phyloP scores from a whole-genome alignment of 2,113 vertebrate genomes.

The Dinomys branickii region DNA sequence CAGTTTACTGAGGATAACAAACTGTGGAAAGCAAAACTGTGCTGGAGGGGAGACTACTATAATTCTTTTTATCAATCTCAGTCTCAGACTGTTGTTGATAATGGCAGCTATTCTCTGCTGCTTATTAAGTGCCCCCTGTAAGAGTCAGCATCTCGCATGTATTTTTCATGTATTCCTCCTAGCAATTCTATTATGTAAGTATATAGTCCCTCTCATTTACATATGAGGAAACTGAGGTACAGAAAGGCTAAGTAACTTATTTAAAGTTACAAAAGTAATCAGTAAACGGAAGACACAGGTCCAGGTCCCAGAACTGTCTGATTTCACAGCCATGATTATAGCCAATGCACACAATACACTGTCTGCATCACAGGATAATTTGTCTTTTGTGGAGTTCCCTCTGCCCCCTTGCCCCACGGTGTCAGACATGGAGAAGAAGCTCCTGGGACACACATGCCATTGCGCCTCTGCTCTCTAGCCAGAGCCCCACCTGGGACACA shows the following conservation, averaged over 20 bases:
- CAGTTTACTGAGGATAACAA: background rate
- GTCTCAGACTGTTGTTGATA: background rate
- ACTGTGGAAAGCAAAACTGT: background rate
- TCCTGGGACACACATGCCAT: background rate
- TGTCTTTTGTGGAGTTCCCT: background rate
- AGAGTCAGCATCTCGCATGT: background rate
- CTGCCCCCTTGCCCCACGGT: background rate
- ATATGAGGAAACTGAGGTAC: background rate
- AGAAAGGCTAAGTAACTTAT: background rate
- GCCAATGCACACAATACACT: background rate
- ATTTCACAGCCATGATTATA: background rate
- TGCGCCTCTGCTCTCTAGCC: background rate
- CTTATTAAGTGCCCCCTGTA: background rate
- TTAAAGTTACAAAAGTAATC: background rate
- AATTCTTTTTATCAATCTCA: background rate
- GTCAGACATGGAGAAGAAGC: background rate
- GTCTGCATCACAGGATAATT: background rate
- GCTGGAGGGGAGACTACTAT: background rate
- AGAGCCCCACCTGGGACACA: background rate
- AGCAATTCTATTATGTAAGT: background rate
- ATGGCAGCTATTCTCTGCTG: background rate
- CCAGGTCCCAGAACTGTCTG: background rate
- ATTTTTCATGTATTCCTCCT: background rate
- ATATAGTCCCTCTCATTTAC: background rate
- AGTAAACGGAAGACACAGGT: background rate